A percentile compares a stretch with the other conserved stretches of the same genome.
These are phyloP conservation scores for Hemicentrotus pulcherrimus DNA, from an alignment of 35 echinoderm and acorn worm genomes.

Conservation along the genomic window DNA sequence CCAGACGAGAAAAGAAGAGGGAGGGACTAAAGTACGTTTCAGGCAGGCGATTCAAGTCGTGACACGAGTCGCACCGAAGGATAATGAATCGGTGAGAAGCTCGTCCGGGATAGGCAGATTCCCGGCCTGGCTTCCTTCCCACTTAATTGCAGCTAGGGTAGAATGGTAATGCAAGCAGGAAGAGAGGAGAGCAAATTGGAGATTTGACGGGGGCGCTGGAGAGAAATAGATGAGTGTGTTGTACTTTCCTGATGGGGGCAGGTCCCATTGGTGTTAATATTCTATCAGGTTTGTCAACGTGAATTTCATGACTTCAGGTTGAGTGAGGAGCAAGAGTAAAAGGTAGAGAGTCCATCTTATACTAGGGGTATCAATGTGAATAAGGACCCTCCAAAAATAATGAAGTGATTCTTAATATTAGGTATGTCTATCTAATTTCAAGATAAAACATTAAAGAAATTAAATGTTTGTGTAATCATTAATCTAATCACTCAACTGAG, in stretches of 20 bases:
- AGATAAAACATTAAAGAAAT: no score
- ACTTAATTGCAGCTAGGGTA: background rate
- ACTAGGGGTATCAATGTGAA: no score
- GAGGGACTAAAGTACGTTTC: background rate
- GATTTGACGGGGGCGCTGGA: slow-evolving; percentile 4
- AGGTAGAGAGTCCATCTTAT: no score
- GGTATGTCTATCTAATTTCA: no score
- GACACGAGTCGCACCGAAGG: background rate
- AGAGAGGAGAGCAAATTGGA: background rate
- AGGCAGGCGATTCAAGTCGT: background rate
- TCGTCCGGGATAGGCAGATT: background rate
- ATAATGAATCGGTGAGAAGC: slow-evolving; percentile 2
- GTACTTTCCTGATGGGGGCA: background rate
- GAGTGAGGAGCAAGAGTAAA: background rate
- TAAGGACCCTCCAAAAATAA: no score
- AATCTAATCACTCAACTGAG: no score
- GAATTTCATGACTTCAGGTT: background rate
- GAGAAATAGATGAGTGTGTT: background rate
- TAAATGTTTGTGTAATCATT: no score
- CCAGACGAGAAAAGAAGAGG: background rate
- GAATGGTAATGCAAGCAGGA: background rate
- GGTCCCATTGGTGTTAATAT: background rate
- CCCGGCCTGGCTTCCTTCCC: background rate
- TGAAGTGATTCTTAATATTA: no score
- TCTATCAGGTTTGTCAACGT: background rate